Base-by-base conservation (phyloP, 2,888 invertebrate genomes). In the Coecobrya sp. region DNA sequence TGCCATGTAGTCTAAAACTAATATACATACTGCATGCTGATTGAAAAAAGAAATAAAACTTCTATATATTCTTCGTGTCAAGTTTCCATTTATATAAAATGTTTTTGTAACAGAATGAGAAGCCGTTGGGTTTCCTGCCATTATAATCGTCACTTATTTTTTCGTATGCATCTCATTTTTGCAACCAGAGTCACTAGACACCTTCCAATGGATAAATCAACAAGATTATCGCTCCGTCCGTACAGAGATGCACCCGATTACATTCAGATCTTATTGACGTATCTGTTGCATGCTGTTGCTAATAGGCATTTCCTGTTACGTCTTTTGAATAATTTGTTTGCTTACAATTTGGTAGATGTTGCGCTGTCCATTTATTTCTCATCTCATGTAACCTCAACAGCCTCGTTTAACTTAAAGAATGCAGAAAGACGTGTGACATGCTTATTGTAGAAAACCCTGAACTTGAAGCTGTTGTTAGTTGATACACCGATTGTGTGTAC, bases 391-490 rank as follows among this genome's bases (percentile, higher is more conserved):
- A n/a, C n/a, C n/a, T 19, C 1, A n/a, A n/a, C 22, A 62, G 62
- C 22, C 62, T 10, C 19, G 22, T 22, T 27, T 30, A 36, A 30
- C 19, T 22, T 25, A 55, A 36, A 16, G 42, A 25, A 62, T 84
- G 36, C 30, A 62, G n/a, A 84, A 62, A 81, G 55, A 55, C 25
- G 7, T 49, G 49, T 76, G 8, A 27, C 22, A 70, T 52, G 86
- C 70, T 52, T 59, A 73, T 59, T 55, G 68, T 86, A 55, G 88
- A 81, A 88, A 88, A 45, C 88, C 79, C 65, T 88, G 88, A 88
- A 81, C 88, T 88, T 88, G 88, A 81, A 68, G 22, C 11, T 19
- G 10, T n/a, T n/a, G n/a, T n/a, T n/a, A n/a, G n/a, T n/a, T n/a
- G n/a, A n/a, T n/a, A n/a, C n/a, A n/a, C n/a, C n/a, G n/a, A n/a